These are phyloP conservation scores for Pseudomyrmex gracilis DNA, from an alignment of 1,140 invertebrate genomes.

Conservation along the genomic window DNA sequence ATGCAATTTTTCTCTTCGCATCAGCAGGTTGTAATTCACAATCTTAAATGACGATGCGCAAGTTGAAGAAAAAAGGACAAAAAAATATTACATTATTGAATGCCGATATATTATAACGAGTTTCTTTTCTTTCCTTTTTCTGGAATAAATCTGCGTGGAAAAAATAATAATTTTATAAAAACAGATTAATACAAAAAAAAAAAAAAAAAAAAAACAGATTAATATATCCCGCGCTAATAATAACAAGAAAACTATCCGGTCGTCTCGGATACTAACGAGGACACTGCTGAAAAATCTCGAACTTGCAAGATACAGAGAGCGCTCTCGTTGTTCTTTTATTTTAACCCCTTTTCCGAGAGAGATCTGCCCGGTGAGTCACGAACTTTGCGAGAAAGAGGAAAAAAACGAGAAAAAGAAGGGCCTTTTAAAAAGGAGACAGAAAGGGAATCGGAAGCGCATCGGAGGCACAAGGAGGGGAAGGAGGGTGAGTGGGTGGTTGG, in stretches of 20 bases:
- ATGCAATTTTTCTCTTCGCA: neutral
- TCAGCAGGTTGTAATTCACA: neutral
- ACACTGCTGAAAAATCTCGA: slow-evolving; percentile 42
- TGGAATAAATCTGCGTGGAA: too few relatives aligned
- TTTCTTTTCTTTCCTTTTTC: neutral
- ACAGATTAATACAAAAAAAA: neutral
- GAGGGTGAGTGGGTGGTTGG: neutral
- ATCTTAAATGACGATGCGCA: neutral
- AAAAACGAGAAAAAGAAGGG: slow-evolving; percentile 11
- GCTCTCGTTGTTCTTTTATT: slow-evolving; percentile 30
- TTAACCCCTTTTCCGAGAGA: slow-evolving; percentile 33
- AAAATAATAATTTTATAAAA: neutral
- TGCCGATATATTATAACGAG: slow-evolving; percentile 2
- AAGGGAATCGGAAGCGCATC: slow-evolving; percentile 59
- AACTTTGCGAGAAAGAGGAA: slow-evolving; percentile 41
- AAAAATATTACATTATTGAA: neutral
- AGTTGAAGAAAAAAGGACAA: neutral
- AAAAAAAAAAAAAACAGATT: slow-evolving; percentile 8
- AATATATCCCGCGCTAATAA: slow-evolving; percentile 5
- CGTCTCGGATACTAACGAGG: slow-evolving; percentile 28
- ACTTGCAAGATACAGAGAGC: slow-evolving; percentile 36
- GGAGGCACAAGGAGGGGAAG: slow-evolving; percentile 21
- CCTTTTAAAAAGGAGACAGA: slow-evolving; percentile 59
- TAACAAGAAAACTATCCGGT: slow-evolving; percentile 36
- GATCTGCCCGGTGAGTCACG: slow-evolving; percentile 48